These are phyloP conservation scores for Miltochrista miniata DNA, from an alignment of 2,888 invertebrate genomes.

Conservation along the genomic window DNA sequence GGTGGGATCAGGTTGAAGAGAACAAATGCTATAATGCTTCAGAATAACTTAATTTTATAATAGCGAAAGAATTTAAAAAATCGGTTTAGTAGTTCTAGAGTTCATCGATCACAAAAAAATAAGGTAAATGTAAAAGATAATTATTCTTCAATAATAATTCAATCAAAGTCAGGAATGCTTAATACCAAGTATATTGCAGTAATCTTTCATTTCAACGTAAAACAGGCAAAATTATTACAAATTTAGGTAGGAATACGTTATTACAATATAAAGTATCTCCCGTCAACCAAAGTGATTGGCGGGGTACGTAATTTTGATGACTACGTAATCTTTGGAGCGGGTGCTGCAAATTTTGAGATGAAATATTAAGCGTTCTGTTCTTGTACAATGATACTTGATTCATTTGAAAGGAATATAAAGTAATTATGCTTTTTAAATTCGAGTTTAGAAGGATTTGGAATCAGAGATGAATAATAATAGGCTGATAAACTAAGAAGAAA, in stretches of 20 bases:
- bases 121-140: neutral
- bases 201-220: neutral
- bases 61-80: too few species aligned
- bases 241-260: conserved; percentile 1
- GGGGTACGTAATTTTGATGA: conserved; percentile 1
- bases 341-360: neutral
- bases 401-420: neutral
- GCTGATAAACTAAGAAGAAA: too few species aligned
- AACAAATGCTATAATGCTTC: too few species aligned
- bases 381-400: neutral
- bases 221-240: neutral
- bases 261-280: conserved; percentile 5
- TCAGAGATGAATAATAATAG: too few species aligned
- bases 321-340: conserved; percentile 3
- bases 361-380: neutral
- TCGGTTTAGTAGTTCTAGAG: too few species aligned
- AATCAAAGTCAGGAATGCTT: too few species aligned
- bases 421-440: too few species aligned
- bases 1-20: too few species aligned
- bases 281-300: conserved; percentile 2
- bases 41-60: neutral
- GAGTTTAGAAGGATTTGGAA: too few species aligned
- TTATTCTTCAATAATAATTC: neutral
- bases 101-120: too few species aligned
- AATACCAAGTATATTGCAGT: neutral